phyloP scores from a whole-genome alignment of 2,797 vertebrate species.

The Okamejei kenojei region DNA sequence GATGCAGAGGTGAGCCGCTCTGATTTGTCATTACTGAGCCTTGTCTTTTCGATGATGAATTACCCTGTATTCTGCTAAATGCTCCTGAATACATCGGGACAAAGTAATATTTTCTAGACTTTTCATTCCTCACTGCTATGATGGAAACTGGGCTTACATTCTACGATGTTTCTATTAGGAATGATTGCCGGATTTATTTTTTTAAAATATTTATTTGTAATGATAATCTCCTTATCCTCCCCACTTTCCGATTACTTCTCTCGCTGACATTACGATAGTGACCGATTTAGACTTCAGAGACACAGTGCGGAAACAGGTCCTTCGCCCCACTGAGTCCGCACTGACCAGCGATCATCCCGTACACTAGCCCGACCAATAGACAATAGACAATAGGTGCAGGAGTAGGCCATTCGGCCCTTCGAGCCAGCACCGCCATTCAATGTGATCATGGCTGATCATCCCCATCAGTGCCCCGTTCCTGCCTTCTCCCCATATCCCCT shows the following conservation, averaged over 20 bases:
- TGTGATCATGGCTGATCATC: too few species aligned
- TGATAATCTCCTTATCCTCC: background rate
- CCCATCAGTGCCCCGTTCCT: too few species aligned
- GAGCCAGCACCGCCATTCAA: too few species aligned
- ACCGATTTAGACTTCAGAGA: background rate
- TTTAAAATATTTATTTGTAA: background rate
- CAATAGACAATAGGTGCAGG: too few species aligned
- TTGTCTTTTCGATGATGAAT: slow-evolving; percentile 10
- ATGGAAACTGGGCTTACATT: background rate
- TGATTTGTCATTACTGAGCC: slow-evolving; percentile 15
- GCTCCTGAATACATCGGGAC: background rate
- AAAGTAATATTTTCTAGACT: slow-evolving; percentile 11
- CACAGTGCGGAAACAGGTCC: too few species aligned
- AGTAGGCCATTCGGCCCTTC: too few species aligned
- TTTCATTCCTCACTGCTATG: background rate
- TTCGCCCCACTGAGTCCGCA: too few species aligned
- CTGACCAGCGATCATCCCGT: too few species aligned
- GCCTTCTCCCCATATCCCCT: too few species aligned
- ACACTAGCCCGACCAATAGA: too few species aligned
- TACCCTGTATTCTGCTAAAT: slow-evolving; percentile 18
- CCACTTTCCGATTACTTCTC: background rate
- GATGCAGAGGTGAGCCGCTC: slow-evolving; percentile 71
- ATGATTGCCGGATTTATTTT: background rate
- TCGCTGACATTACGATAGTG: background rate
- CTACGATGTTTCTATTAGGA: background rate